These are phyloP conservation scores for Callyntrura guangdongensis DNA, from an alignment of 2,888 invertebrate genomes.

Conservation along the genomic window DNA sequence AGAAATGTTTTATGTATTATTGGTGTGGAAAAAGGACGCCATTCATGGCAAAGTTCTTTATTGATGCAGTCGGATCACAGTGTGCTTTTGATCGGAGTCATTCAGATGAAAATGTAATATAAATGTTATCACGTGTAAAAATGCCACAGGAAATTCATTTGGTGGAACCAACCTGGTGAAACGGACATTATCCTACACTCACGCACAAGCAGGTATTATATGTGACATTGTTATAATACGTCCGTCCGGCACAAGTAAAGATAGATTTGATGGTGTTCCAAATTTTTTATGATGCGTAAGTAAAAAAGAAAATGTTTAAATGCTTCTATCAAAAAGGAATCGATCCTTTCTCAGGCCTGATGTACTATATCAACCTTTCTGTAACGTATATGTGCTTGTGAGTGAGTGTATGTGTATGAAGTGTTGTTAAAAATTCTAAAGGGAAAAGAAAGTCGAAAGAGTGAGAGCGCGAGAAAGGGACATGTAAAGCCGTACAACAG, in stretches of 20 bases:
- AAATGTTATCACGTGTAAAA: slow-evolving; percentile 68
- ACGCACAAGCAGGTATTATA: slow-evolving; percentile 26
- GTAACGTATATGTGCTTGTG: neutral
- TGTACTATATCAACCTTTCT: neutral
- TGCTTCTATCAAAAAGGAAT: slow-evolving; percentile 24
- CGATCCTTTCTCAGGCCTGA: neutral
- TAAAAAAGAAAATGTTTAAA: slow-evolving; percentile 55
- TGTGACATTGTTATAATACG: slow-evolving; percentile 26
- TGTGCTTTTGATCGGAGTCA: slow-evolving; percentile 52
- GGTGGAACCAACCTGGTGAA: slow-evolving; percentile 36
- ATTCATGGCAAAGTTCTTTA: slow-evolving; percentile 51
- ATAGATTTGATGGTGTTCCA: slow-evolving; percentile 48
- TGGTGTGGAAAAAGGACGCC: slow-evolving; percentile 34
- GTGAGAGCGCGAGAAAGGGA: slow-evolving; percentile 8
- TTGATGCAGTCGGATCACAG: slow-evolving; percentile 39
- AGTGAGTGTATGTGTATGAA: neutral
- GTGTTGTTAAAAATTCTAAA: slow-evolving; percentile 31
- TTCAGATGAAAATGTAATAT: slow-evolving; percentile 67
- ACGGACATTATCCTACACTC: slow-evolving; percentile 17
- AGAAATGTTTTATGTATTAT: slow-evolving; percentile 53
- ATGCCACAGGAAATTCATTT: slow-evolving; percentile 63
- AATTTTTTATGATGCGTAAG: slow-evolving; percentile 52
- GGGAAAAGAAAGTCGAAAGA: slow-evolving; percentile 15
- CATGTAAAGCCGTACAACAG: slow-evolving; percentile 38
- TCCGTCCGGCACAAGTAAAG: slow-evolving; percentile 26